Evolutionary conservation across 1,140 invertebrate genomes (phyloP).

Genomic region (Drosophila sucinea): DNA sequence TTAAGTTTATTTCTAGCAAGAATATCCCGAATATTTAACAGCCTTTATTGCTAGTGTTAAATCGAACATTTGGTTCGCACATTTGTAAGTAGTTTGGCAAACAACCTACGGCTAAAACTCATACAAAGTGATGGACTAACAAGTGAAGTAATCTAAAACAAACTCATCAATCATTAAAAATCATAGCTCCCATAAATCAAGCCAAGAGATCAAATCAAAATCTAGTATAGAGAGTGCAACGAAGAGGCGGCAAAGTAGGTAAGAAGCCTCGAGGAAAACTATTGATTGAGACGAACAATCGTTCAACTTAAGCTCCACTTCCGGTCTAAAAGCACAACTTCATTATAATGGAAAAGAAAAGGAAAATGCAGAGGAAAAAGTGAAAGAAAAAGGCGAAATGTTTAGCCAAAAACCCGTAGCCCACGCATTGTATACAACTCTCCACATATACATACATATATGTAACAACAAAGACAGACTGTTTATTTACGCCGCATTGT

Average conservation of each 20-base stretch:
- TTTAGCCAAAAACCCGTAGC: conserved; percentile 43
- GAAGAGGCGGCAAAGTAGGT: conserved; percentile 10
- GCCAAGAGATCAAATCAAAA: conserved; percentile 35
- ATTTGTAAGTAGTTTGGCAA: conserved; percentile 53
- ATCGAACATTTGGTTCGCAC: neutral
- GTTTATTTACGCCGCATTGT: conserved; percentile 83
- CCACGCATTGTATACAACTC: conserved; percentile 20
- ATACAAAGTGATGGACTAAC: conserved; percentile 37
- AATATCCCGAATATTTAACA: no score
- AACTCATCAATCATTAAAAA: conserved; percentile 71
- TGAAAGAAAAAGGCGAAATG: conserved; percentile 36
- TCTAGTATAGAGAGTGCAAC: neutral
- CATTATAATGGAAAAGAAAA: conserved; percentile 43
- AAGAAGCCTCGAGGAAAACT: conserved; percentile 33
- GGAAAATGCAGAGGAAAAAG: neutral
- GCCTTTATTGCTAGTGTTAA: no score
- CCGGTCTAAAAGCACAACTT: conserved; percentile 35
- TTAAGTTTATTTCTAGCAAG: no score
- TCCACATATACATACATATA: neutral
- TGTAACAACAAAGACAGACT: conserved; percentile 65
- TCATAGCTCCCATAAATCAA: conserved; percentile 66
- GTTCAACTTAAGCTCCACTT: conserved; percentile 56
- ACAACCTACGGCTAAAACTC: conserved; percentile 25
- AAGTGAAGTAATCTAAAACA: conserved; percentile 36
- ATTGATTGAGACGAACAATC: conserved; percentile 55